phyloP scores from a whole-genome alignment of 2,888 invertebrate species.

The Agrotis puta region DNA sequence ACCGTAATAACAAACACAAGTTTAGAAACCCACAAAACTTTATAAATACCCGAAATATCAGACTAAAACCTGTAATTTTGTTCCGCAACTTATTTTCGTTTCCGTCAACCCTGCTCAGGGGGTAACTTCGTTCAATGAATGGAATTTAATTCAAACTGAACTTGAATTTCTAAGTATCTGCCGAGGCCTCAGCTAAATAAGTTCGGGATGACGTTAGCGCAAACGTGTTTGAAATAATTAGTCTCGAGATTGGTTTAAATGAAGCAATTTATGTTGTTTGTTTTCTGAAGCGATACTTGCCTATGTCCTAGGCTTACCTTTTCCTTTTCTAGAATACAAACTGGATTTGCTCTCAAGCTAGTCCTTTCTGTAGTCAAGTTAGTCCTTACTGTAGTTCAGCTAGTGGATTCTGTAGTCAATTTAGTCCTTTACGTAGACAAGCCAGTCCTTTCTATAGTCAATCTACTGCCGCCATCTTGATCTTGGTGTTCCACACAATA shows the following conservation, averaged over 20 bases:
- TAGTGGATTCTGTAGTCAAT: background rate
- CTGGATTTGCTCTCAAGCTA: no score
- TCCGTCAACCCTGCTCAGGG: constrained; percentile 35
- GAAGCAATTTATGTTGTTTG: constrained; percentile 38
- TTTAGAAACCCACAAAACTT: background rate
- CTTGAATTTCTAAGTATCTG: constrained; percentile 44
- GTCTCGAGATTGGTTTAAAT: constrained; percentile 40
- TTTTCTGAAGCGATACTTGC: background rate
- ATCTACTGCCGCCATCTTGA: background rate
- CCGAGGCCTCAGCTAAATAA: constrained; percentile 37
- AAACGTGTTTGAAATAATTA: constrained; percentile 57
- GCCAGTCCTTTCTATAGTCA: background rate
- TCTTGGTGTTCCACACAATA: no score
- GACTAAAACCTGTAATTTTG: constrained; percentile 2
- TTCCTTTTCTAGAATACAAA: background rate
- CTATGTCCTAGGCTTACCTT: background rate
- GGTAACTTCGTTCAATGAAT: constrained; percentile 48
- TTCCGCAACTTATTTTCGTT: constrained; percentile 30
- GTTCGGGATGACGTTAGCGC: constrained; percentile 39
- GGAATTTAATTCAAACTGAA: constrained; percentile 53
- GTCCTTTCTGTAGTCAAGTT: background rate
- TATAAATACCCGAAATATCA: constrained; percentile 8
- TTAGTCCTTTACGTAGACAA: background rate
- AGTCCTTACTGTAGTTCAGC: background rate
- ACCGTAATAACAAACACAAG: background rate